These are phyloP conservation scores for Esox niger DNA, from an alignment of 2,113 vertebrate species.

Conservation along the genomic window DNA sequence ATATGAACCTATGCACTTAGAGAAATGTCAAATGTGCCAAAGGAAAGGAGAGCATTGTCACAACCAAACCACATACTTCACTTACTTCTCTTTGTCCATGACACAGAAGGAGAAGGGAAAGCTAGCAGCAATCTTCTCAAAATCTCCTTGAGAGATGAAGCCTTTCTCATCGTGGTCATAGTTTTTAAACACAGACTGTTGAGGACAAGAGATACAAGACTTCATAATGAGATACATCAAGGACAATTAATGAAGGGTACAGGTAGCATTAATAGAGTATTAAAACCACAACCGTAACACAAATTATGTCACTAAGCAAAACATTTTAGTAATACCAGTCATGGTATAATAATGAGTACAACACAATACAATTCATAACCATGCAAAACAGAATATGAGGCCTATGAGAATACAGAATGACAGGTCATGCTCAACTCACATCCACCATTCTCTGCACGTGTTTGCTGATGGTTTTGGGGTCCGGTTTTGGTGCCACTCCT, in stretches of 20 bases:
- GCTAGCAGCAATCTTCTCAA: slow-evolving; percentile 94
- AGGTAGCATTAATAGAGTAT: too few species aligned
- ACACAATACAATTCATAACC: background rate
- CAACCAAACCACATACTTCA: slow-evolving; percentile 11
- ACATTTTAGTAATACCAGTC: too few species aligned
- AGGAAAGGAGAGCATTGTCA: slow-evolving; percentile 12
- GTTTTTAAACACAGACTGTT: slow-evolving; percentile 95
- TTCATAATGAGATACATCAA: background rate
- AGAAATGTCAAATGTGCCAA: background rate
- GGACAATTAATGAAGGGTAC: too few species aligned
- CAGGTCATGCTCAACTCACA: slow-evolving; percentile 73
- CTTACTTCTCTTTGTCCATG: slow-evolving; percentile 94
- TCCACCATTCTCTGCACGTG: slow-evolving; percentile 97
- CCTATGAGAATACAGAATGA: background rate
- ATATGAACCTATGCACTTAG: background rate
- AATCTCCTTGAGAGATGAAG: slow-evolving; percentile 93
- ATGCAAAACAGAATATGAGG: background rate
- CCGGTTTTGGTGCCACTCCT: slow-evolving; percentile 89
- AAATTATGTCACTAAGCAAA: too few species aligned
- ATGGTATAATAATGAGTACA: background rate
- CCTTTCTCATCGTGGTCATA: slow-evolving; percentile 94
- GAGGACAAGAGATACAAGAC: slow-evolving; percentile 25
- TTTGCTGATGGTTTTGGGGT: slow-evolving; percentile 93
- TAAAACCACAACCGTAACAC: background rate
- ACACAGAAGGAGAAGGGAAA: slow-evolving; percentile 97